Evolutionary conservation across 1,140 invertebrate genomes (phyloP).

Genomic region (Eurosta solidaginis): DNA sequence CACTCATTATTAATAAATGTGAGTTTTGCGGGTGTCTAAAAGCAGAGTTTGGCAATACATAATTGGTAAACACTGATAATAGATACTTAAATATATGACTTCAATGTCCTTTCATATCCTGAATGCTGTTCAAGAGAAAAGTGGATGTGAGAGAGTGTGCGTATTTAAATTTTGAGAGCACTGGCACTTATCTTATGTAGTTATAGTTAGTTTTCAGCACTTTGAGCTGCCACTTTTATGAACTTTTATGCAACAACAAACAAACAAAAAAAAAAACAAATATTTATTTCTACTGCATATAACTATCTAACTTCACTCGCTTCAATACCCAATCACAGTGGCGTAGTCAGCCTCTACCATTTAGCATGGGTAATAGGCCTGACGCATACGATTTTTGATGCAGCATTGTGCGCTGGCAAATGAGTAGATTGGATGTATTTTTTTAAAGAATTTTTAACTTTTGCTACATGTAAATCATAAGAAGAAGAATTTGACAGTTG

Average conservation of each 20-base stretch:
- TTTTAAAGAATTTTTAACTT: too few relatives aligned
- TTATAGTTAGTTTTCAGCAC: slow-evolving; percentile 27
- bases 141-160: not conserved
- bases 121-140: not conserved
- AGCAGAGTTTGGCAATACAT: not conserved
- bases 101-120: slow-evolving; percentile 8
- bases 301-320: not conserved
- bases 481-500: too few relatives aligned
- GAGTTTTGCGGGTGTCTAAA: not conserved
- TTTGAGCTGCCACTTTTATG: slow-evolving; percentile 23
- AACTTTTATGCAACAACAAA: slow-evolving; percentile 9
- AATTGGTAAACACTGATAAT: slow-evolving; percentile 31
- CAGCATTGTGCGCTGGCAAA: too few relatives aligned
- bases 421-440: too few relatives aligned
- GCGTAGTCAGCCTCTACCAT: not conserved
- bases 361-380: too few relatives aligned
- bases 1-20: not conserved
- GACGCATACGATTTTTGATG: too few relatives aligned
- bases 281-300: not conserved
- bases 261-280: not conserved
- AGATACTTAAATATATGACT: slow-evolving; percentile 22
- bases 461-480: too few relatives aligned
- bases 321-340: not conserved
- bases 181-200: slow-evolving; percentile 6
- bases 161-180: not conserved